phyloP scores from a whole-genome alignment of 53 echinoderm and acorn worm genomes.

The Astropecten irregularis region DNA sequence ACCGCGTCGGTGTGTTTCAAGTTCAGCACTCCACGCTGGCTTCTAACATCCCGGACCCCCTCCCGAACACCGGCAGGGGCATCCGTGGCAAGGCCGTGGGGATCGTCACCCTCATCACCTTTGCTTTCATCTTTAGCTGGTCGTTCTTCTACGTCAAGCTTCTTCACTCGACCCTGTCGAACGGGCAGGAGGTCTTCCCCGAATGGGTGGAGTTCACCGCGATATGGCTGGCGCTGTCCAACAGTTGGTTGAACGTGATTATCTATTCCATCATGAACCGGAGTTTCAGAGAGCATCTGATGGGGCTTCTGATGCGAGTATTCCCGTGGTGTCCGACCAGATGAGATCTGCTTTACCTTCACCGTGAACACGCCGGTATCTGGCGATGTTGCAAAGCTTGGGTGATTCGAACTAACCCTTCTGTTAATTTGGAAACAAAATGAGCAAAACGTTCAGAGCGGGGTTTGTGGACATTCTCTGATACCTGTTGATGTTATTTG shows the following conservation, averaged over 20 bases:
- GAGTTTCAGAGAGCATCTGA: conserved; percentile 26
- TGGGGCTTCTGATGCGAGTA: conserved; percentile 16
- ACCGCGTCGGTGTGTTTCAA: neutral
- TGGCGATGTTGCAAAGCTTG: no score
- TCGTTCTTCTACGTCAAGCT: neutral
- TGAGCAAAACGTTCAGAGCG: no score
- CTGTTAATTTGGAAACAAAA: no score
- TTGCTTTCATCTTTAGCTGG: conserved; percentile 36
- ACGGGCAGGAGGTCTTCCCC: neutral
- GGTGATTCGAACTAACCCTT: no score
- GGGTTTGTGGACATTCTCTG: no score
- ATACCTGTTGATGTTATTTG: no score
- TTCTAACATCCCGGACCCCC: no score
- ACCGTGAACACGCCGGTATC: no score
- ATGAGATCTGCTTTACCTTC: no score
- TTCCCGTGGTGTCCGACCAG: no score
- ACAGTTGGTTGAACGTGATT: conserved; percentile 58
- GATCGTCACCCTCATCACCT: conserved; percentile 8
- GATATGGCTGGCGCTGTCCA: conserved; percentile 37
- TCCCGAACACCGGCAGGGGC: neutral
- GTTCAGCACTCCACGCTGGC: no score
- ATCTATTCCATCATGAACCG: conserved; percentile 51
- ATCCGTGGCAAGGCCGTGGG: conserved; percentile 30
- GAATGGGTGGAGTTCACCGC: conserved; percentile 36
- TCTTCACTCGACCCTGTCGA: neutral